Base-by-base conservation (phyloP, 2,113 vertebrate species). In the Pterocles burchelli region DNA sequence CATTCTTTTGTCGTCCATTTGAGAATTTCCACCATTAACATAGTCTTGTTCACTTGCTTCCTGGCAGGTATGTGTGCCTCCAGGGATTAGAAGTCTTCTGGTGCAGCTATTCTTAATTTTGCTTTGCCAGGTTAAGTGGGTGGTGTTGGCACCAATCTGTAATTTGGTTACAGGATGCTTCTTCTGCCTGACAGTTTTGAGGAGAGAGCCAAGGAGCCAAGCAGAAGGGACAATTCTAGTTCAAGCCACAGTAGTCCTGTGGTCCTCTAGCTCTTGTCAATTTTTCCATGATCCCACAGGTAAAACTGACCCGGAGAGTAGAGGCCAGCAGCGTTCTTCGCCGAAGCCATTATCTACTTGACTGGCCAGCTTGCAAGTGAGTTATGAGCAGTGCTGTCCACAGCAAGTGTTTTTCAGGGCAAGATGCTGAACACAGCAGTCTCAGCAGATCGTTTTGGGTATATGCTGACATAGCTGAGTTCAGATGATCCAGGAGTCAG, bases 81-180 rank as follows among this genome's bases (percentile, higher is more conserved):
- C 66, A 66, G 41, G 24, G 28, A 34, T 6, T 2, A 85, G 17
- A 83, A 59, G 13, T 19, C 28, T 85, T 83, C n/a, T 54, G 15
- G 17, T 61, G 28, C 13, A 62, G 11, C 7, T 75, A 13, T 72
- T 63, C 57, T 55, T 77, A 18, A 63, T 76, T 82, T 88, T 58
- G 4, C 4, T 81, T 48, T 8, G 1, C 2, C 4, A 58, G 46
- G 73, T 36, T 25, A 68, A 0, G 8, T 9, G 13, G 1, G 6
- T 68, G 13, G 6, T 76, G 20, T 36, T 70, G 66, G 20, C 24
- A 48, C 7, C 9, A 29, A 7, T 48, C 34, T 58, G 1, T 18
- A n/a, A n/a, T 54, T 63, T 34, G 5, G 5, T 48, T 87, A 21
- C 29, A 61, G 33, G 1, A 13, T 3, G 8, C 68, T 75, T 51